Conservation (phyloP, 1,140 invertebrate genomes). For the Sminthurides bifidus region DNA sequence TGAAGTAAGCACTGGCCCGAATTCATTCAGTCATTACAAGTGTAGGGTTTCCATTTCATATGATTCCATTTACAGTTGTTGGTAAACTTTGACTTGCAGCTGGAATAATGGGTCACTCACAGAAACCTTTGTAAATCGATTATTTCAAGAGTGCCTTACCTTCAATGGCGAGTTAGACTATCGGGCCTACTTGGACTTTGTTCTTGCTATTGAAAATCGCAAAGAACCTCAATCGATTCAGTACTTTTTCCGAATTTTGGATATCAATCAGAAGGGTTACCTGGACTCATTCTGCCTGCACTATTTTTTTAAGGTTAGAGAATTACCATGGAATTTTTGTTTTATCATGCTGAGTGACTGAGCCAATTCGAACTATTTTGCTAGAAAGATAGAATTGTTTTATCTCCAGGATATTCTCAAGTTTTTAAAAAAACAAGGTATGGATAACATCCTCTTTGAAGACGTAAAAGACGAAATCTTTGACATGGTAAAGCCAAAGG, state of each 20-base stretch:
- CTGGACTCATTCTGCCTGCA: conserved; percentile 81
- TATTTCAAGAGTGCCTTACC: conserved; percentile 90
- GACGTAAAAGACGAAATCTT: conserved; percentile 96
- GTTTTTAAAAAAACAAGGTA: conserved; percentile 72
- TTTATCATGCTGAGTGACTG: no score
- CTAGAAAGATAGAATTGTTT: background rate
- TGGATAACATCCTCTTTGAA: conserved; percentile 67
- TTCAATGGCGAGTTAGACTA: conserved; percentile 97
- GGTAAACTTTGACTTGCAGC: conserved; percentile 60
- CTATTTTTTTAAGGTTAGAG: conserved; percentile 80
- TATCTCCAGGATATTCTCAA: conserved; percentile 67
- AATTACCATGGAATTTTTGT: no score
- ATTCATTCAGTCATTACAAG: background rate
- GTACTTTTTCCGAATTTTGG: conserved; percentile 83
- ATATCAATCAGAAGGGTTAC: conserved; percentile 77
- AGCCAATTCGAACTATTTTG: background rate
- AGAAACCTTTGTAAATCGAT: conserved; percentile 75
- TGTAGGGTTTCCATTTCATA: background rate
- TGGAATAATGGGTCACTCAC: conserved; percentile 61
- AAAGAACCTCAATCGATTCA: conserved; percentile 80
- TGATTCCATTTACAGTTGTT: background rate
- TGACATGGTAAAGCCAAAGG: conserved; percentile 86
- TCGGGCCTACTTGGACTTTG: conserved; percentile 91
- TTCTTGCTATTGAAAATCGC: conserved; percentile 83
- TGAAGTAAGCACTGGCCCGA: conserved; percentile 47